Evolutionary conservation across 64 coral and sea anemone genomes (phyloP).

Genomic region (Actinia equina): DNA sequence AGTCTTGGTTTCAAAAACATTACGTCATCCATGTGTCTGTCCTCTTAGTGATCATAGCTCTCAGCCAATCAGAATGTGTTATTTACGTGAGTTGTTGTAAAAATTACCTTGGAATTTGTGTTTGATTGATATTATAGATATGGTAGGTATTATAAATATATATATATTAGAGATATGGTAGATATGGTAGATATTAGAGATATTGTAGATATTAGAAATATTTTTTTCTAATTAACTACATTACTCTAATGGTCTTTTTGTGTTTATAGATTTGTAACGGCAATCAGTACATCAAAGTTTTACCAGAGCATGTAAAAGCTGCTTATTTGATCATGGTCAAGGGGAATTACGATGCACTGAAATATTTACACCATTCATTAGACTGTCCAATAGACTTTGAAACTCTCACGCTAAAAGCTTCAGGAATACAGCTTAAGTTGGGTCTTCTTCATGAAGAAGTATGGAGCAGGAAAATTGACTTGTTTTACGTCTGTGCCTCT

Average conservation of each 20-base stretch:
- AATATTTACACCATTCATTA: constrained; percentile 18
- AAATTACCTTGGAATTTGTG: too few species aligned
- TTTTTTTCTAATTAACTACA: too few species aligned
- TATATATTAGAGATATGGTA: too few species aligned
- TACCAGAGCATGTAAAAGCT: constrained; percentile 56
- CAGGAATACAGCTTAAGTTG: constrained; percentile 71
- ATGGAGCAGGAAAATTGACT: constrained; percentile 26
- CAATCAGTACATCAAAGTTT: constrained; percentile 61
- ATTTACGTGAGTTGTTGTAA: too few species aligned
- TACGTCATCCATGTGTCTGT: too few species aligned
- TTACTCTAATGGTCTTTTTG: neutral
- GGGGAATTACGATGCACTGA: neutral
- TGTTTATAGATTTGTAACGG: constrained; percentile 76
- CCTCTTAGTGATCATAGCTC: too few species aligned
- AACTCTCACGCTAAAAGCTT: constrained; percentile 43
- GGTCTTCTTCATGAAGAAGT: constrained; percentile 53
- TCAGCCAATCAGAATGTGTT: too few species aligned
- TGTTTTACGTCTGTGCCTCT: constrained; percentile 75
- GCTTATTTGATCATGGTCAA: constrained; percentile 50
- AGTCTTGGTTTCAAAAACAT: too few species aligned
- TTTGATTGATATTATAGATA: too few species aligned
- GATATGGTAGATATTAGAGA: too few species aligned
- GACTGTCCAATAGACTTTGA: constrained; percentile 57
- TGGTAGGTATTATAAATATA: too few species aligned
- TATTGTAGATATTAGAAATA: too few species aligned